Evolutionary conservation across 2,113 vertebrate species (phyloP), one percentile per base, ranked within the genome.

Genomic region (Mola mola): DNA sequence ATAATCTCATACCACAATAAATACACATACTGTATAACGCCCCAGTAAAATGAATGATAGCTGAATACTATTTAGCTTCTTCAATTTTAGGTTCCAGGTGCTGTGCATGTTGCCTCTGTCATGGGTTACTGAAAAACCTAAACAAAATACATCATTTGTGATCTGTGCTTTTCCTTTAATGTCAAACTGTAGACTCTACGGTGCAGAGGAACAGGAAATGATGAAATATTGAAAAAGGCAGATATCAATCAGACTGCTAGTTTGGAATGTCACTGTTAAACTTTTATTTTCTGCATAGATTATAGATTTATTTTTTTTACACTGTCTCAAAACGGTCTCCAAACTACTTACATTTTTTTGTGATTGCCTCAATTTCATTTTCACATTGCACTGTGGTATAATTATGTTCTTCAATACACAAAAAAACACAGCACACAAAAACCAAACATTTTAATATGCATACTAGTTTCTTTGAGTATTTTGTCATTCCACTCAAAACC

Each of bases 401-500:
- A n/a, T n/a, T n/a, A n/a, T n/a, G n/a, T n/a, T n/a, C n/a, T n/a
- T n/a, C n/a, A n/a, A n/a, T n/a, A n/a, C n/a, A n/a, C n/a, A n/a
- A n/a, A n/a, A n/a, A n/a, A n/a, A n/a, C n/a, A 21, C 5, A 8
- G 16, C 44, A 4, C 34, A 29, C 6, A 25, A 16, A 8, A 16
- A 17, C 10, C 4, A 3, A 44, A 21, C 16, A 19, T 22, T 44
- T 47, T 29, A 46, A 4, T 28, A 29, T 44, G 31, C 24, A 31
- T 21, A 16, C 17, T 13, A 25, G 10, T 9, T 67, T 50, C 24
- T n/a, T 34, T 4, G 4, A 56, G 36, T 22, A 22, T 37, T 50
- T 28, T 21, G 43, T 63, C 20, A 21, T 11, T 41, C 20, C 43
- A 37, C 31, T 15, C 3, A 37, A 64, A 57, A 17, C 7, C 42